Evolutionary conservation across 1,140 invertebrate species (phyloP).

Genomic region (Sinella curviseta): DNA sequence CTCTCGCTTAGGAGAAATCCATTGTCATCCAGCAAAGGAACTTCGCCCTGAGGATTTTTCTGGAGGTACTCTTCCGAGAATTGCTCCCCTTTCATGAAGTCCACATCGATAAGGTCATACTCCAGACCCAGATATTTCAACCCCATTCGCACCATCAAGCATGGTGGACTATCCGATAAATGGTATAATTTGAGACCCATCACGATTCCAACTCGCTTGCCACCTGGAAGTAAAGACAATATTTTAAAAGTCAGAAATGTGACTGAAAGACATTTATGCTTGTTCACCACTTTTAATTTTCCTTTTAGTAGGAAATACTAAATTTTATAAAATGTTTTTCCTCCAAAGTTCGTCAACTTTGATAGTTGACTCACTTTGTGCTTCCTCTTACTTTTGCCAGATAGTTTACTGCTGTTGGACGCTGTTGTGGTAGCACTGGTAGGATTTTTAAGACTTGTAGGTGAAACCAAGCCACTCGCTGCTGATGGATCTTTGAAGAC

Average conservation of each 20-base stretch:
- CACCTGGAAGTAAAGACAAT: background rate
- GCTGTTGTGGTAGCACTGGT: constrained; percentile 17
- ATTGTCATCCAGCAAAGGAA: constrained; percentile 71
- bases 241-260: background rate
- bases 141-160: constrained; percentile 68
- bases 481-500: constrained; percentile 2
- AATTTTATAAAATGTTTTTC: no score
- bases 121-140: constrained; percentile 65
- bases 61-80: constrained; percentile 68
- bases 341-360: no score
- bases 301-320: background rate
- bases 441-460: constrained; percentile 25
- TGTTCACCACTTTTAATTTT: no score
- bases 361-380: no score
- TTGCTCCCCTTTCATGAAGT: constrained; percentile 69
- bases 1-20: constrained; percentile 71
- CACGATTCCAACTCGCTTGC: constrained; percentile 35
- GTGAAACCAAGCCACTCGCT: background rate
- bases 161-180: constrained; percentile 73
- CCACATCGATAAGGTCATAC: constrained; percentile 66
- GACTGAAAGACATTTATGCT: no score
- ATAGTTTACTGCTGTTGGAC: constrained; percentile 13
- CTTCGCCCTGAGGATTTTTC: constrained; percentile 78
- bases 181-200: constrained; percentile 62
- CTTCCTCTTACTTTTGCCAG: constrained; percentile 23